Conservation (phyloP, 1,140 invertebrate species). For the Drosophila parvula region DNA sequence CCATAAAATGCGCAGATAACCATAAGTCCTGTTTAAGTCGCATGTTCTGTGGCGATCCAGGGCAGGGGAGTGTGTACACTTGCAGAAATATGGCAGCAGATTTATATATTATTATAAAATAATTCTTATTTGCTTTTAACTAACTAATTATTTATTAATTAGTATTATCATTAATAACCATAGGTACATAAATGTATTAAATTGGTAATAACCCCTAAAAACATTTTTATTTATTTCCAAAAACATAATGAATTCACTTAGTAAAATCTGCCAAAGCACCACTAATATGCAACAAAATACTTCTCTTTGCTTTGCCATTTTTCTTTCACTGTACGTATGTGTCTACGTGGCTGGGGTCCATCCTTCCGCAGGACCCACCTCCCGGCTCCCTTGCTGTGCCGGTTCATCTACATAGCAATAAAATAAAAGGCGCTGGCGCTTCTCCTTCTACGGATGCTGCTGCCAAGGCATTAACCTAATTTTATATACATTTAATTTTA, state of each 20-base stretch:
- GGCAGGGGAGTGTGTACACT: constrained; percentile 14
- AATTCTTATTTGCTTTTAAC: no score
- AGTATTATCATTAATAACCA: not conserved
- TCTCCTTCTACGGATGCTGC: constrained; percentile 25
- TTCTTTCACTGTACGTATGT: constrained; percentile 43
- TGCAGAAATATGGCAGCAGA: not conserved
- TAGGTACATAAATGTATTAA: no score
- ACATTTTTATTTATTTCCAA: not conserved
- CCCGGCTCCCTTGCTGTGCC: constrained; percentile 20
- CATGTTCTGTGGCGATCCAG: constrained; percentile 49
- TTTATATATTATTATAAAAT: not conserved
- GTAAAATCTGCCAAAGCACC: no score
- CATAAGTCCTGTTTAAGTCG: constrained; percentile 83
- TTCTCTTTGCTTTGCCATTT: not conserved
- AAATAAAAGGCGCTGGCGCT: constrained; percentile 69
- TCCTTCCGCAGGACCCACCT: constrained; percentile 35
- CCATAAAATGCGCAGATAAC: constrained; percentile 84
- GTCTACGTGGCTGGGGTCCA: constrained; percentile 38
- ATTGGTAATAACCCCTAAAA: not conserved
- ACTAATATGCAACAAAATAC: not conserved
- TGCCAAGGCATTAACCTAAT: constrained; percentile 73
- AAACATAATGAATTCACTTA: no score
- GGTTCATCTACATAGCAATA: constrained; percentile 83
- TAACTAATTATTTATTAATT: not conserved
- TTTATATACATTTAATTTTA: constrained; percentile 82